Base-by-base conservation (phyloP, 2,888 invertebrate species). In the Synanthedon myopaeformis region DNA sequence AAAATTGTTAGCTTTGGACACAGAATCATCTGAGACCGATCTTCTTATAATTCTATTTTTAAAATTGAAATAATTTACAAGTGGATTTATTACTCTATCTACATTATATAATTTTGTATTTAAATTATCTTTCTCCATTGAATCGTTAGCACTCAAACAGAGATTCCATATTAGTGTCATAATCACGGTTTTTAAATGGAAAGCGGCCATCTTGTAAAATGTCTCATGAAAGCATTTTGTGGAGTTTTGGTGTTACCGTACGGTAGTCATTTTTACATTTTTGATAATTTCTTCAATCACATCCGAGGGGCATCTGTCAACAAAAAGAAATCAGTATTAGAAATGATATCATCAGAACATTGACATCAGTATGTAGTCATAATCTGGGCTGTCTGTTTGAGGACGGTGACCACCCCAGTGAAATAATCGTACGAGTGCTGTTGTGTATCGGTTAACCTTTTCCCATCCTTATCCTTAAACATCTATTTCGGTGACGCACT, bases 121-220 rank as follows among this genome's bases (percentile, higher is more conserved):
- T 14, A 45, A 45, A 13, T 45, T 13, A 8, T 45, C 45, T 45
- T 45, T 45, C 6, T 45, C 51, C 48, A 55, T 58, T 49, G 59
- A 50, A 35, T 65, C 61, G 35, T 67, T 56, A 11, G 59, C 59
- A 57, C 60, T 62, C 0, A 66, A 53, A 55, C 60, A 62, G 4
- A 69, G 19, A 49, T 62, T 67, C 54, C 56, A 63, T 51, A 68
- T 50, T 19, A 69, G 53, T 52, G 66, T 54, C 55, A 60, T 59
- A 35, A 60, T 60, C 19, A 67, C 53, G 8, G 59, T 55, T 17
- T 53, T 54, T 13, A 65, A 50, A 23, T 57, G 57, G 8, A 19
- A 17, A 49, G 17, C 17, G 8, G 49, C 17, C 17, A 49, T 49
- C 49, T 49, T 23, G 49, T 23, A 17, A 49, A 17, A 23, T 19